Evolutionary conservation across 92 coral and sea anemone genomes (phyloP), one percentile per base, ranked within the genome.

Genomic region (Phenganax stokvisi): DNA sequence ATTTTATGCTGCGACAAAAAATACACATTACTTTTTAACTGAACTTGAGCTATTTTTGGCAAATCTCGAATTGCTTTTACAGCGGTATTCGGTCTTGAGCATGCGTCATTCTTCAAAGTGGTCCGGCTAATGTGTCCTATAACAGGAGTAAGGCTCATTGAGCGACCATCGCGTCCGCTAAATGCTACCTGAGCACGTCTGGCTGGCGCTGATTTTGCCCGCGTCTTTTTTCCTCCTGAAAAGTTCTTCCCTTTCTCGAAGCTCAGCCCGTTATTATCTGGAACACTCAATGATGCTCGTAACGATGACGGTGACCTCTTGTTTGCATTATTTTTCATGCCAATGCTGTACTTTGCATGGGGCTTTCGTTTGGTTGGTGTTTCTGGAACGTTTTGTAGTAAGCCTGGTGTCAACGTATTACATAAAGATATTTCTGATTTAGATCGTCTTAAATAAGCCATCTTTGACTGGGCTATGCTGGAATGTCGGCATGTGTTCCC

Each of bases 61-160:
- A 79, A 29, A 65, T 79, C 83, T 2, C 74, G 57, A 17, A 79
- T 37, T 29, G 51, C 51, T 65, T 65, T 79, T 0, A 53, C 74
- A 28, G 62, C 57, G 16, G 72, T 51, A 27, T 47, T 9, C 15
- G 71, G 54, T 3, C 67, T 61, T 12, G 67, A 55, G 61, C 56
- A 11, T 54, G 74, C 51, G 54, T 29, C 54, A 60, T 59, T 77
- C 47, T 37, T 37, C 16, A 59, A 44, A 1, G 74, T 62, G n/a
- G 52, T 56, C n/a, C 52, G 67, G 51, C 74, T 64, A 60, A 77
- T 16, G 16, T 77, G 81, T 31, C 54, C 65, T 9, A 79, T 57
- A 6, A 79, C 83, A 3, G 83, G 83, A 62, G 83, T 79, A 15
- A 79, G 83, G 51, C 83, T 79, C 83, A 79, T 79, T 6, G 16